Evolutionary conservation across 2,113 vertebrate species (phyloP), one percentile per base, ranked within the genome.

Genomic region (Colistium nudipinnis): DNA sequence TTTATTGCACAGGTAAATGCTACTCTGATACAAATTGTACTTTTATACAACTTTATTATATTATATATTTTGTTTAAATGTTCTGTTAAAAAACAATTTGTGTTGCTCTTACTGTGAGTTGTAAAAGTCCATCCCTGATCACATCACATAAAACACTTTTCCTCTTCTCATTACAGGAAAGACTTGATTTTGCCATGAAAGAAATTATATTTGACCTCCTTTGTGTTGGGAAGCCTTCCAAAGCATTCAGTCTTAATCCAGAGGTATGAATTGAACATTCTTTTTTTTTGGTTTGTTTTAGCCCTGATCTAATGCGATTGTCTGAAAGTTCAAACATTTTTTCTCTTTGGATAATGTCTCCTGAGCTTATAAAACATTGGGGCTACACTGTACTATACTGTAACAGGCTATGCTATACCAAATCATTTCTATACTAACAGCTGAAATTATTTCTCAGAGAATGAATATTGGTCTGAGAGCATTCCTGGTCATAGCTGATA

Each of bases 151-250:
- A 8, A 47, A 64, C 24, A 65, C n/a, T 27, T 70, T 39, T 47
- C 19, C 10, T 76, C 20, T 38, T 25, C 80, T 89, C 14, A 2
- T 16, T 48, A 35, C 81, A 99, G 98, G 97, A 99, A 87, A 92
- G 96, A 75, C 94, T 99, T 76, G 98, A 99, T 93, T 99, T 97
- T 89, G 96, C 97, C 45, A 99, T 98, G 98, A 98, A 96, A 91
- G 98, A 99, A 92, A 99, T 99, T 65, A 97, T 99, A 78, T 98
- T 95, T 90, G 98, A 99, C 87, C 96, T 99, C 69, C 95, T 99
- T 62, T 95, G 94, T 91, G 97, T 99, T 81, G 96, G 96, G 62
- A 99, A 98, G 90, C 94, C 95, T 70, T 93, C 97, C 62, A 99
- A 98, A 92, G 96, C 97, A 66, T 98, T 99, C 87, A 98, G 95